A percentile compares a stretch with the other conserved stretches of the same genome.
phyloP scores from a whole-genome alignment of 2,113 vertebrate genomes.

The Myotis yumanensis region DNA sequence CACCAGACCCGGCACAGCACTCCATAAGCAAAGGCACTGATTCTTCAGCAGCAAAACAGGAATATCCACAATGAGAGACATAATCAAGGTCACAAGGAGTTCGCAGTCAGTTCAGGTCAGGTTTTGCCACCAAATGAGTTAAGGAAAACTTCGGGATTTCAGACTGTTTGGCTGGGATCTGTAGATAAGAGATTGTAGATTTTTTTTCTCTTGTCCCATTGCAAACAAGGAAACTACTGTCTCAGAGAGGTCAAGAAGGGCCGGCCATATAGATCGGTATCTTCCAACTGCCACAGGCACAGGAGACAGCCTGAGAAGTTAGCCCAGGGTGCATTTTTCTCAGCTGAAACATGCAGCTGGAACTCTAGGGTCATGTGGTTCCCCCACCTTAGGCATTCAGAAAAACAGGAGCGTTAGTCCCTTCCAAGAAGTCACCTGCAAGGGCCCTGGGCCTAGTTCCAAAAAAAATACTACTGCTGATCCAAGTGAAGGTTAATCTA shows the following conservation, averaged over 20 bases:
- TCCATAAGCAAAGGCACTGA: not conserved
- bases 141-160: not conserved
- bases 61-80: not conserved
- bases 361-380: accelerated
- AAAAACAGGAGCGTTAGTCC: not conserved
- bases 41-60: not conserved
- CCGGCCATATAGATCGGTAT: not conserved
- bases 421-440: not conserved
- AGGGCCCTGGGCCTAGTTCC: not conserved
- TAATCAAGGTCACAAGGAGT: not conserved
- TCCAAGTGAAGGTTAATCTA: not conserved
- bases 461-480: not conserved
- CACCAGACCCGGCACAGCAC: not conserved
- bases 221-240: not conserved
- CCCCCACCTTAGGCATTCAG: not conserved
- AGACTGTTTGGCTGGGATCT: not conserved
- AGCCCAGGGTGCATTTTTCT: not conserved
- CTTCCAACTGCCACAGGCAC: not conserved
- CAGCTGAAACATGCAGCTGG: accelerated
- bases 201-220: not conserved
- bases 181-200: not conserved
- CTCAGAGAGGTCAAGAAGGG: not conserved
- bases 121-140: not conserved
- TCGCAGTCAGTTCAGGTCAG: not conserved
- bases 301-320: not conserved